phyloP scores from a whole-genome alignment of 2,888 invertebrate species.

The Apeira syringaria region DNA sequence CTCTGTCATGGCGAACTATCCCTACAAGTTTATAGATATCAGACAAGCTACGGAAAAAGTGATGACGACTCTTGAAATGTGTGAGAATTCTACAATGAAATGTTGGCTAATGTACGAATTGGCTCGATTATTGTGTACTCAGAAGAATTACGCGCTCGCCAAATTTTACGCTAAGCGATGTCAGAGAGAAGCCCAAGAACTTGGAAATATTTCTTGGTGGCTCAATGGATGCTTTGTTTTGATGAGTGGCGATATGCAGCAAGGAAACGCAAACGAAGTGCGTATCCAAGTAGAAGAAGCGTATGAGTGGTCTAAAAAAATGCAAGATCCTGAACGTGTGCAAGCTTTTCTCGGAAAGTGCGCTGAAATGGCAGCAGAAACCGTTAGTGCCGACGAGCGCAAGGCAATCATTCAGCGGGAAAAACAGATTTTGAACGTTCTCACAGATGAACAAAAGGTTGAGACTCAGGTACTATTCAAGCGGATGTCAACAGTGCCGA shows the following conservation, averaged over 20 bases:
- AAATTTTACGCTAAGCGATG: constrained; percentile 75
- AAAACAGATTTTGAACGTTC: constrained; percentile 56
- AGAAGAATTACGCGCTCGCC: constrained; percentile 73
- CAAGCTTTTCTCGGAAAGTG: constrained; percentile 70
- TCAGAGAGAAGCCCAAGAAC: constrained; percentile 66
- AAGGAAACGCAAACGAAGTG: constrained; percentile 73
- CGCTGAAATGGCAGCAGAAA: constrained; percentile 61
- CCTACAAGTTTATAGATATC: constrained; percentile 69
- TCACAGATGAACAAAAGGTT: constrained; percentile 57
- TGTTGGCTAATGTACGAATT: constrained; percentile 77
- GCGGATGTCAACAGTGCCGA: constrained; percentile 67
- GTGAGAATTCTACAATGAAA: constrained; percentile 73
- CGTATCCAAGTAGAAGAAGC: constrained; percentile 72
- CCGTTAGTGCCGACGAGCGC: constrained; percentile 62
- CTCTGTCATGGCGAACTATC: constrained; percentile 75
- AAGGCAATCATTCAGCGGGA: constrained; percentile 65
- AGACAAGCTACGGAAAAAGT: constrained; percentile 66
- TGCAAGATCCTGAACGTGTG: constrained; percentile 66
- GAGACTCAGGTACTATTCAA: constrained; percentile 68
- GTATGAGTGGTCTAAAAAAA: constrained; percentile 64
- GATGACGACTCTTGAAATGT: constrained; percentile 62
- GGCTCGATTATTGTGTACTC: constrained; percentile 61
- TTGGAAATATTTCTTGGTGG: constrained; percentile 70
- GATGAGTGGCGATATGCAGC: constrained; percentile 78
- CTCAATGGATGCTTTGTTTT: constrained; percentile 69